Conservation (phyloP, 1,140 invertebrate species). For the Hylyphantes graminicola region DNA sequence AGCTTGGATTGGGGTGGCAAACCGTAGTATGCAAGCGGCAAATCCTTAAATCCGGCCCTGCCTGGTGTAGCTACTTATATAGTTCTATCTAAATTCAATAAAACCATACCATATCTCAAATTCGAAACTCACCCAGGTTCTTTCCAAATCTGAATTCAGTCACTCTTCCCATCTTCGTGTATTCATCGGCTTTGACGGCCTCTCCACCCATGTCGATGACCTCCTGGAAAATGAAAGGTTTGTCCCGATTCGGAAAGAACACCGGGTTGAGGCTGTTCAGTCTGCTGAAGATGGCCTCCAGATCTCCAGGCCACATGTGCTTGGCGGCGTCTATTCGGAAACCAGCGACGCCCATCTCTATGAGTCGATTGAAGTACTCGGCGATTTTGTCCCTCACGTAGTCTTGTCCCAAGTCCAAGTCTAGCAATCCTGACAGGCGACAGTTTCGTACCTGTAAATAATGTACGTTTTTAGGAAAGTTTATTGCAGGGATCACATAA, state of each 20-base stretch:
- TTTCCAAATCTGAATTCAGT: slow-evolving; percentile 81
- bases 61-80: no score
- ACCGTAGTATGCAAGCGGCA: no score
- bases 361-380: slow-evolving; percentile 77
- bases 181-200: slow-evolving; percentile 75
- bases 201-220: slow-evolving; percentile 83
- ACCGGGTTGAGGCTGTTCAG: slow-evolving; percentile 74
- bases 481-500: no score
- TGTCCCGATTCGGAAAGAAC: slow-evolving; percentile 72
- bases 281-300: slow-evolving; percentile 74
- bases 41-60: no score
- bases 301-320: slow-evolving; percentile 84
- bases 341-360: slow-evolving; percentile 79
- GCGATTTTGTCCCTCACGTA: slow-evolving; percentile 78
- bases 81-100: no score
- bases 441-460: slow-evolving; percentile 77
- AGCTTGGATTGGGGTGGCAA: no score
- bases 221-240: slow-evolving; percentile 82
- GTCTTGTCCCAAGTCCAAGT: slow-evolving; percentile 77
- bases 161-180: slow-evolving; percentile 76
- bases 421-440: slow-evolving; percentile 77
- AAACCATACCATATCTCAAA: neutral
- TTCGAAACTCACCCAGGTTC: slow-evolving; percentile 68
- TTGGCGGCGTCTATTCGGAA: slow-evolving; percentile 82
- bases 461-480: no score